These are phyloP conservation scores for Hucho hucho DNA, from an alignment of 2,113 vertebrate genomes.

Conservation along the genomic window DNA sequence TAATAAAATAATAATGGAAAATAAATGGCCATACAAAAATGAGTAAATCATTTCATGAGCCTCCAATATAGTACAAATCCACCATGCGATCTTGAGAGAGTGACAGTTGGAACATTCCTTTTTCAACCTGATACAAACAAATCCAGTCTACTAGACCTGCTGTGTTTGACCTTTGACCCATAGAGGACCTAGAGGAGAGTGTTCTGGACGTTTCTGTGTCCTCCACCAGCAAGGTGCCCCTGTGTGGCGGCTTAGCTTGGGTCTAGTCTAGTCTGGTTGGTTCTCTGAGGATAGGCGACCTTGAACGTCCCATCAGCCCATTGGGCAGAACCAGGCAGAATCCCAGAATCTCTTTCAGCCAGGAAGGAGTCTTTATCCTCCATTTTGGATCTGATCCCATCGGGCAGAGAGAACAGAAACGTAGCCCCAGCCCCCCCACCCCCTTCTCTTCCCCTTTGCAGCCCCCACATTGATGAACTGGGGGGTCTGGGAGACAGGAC, in stretches of 20 bases:
- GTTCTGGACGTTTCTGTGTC: constrained; percentile 15
- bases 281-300: background rate
- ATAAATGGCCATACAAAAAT: constrained; percentile 37
- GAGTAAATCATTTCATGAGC: constrained; percentile 11
- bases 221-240: constrained; percentile 49
- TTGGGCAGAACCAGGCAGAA: background rate
- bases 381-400: background rate
- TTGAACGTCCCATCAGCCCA: constrained; percentile 2
- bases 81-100: constrained; percentile 33
- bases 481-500: constrained; percentile 21
- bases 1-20: constrained; percentile 27
- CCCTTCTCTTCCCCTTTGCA: background rate
- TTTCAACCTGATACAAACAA: constrained; percentile 7
- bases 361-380: background rate
- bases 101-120: constrained; percentile 12
- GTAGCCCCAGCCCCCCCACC: background rate
- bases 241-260: background rate
- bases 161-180: constrained; percentile 8
- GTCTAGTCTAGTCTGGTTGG: constrained; percentile 11
- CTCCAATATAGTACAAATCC: constrained; percentile 32
- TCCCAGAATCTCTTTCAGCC: background rate
- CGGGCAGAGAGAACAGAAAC: background rate
- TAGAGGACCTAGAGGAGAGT: background rate
- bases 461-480: constrained; percentile 28
- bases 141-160: constrained; percentile 10